Conservation (phyloP, 2,113 vertebrate genomes). For the Cavia porcellus region DNA sequence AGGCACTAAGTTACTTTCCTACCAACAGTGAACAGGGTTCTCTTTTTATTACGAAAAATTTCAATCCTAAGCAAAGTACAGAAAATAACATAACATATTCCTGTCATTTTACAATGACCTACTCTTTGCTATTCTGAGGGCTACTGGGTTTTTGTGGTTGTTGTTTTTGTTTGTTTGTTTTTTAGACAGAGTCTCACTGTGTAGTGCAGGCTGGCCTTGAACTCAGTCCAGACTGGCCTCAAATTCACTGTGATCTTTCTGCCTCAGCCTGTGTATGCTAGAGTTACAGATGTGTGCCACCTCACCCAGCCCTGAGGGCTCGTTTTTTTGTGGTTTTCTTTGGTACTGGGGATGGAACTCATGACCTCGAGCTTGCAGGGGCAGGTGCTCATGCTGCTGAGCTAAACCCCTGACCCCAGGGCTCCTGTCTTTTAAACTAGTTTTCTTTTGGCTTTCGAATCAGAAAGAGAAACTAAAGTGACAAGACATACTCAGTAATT, state of each 20-base stretch:
- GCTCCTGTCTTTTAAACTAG: neutral
- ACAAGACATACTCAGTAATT: neutral
- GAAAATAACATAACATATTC: neutral
- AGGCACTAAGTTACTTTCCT: neutral
- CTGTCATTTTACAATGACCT: neutral
- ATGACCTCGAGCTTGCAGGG: too few species aligned
- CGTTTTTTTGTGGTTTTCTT: neutral
- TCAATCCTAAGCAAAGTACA: conserved; percentile 27
- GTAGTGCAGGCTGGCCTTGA: neutral
- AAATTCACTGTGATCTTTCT: neutral
- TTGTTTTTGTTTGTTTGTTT: neutral
- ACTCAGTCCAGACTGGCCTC: neutral
- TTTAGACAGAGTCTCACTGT: neutral
- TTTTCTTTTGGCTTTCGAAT: neutral
- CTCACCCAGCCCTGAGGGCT: neutral
- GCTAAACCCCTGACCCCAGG: neutral
- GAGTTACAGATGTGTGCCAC: neutral
- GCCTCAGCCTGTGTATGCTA: neutral
- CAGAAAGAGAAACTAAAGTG: neutral
- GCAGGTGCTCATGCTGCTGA: too few species aligned
- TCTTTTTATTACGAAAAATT: neutral
- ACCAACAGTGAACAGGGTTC: neutral
- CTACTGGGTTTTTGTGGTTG: neutral
- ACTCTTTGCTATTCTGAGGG: neutral
- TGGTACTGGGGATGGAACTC: too few species aligned